phyloP scores from a whole-genome alignment of 1,140 invertebrate genomes.

The Drosophila jambulina region DNA sequence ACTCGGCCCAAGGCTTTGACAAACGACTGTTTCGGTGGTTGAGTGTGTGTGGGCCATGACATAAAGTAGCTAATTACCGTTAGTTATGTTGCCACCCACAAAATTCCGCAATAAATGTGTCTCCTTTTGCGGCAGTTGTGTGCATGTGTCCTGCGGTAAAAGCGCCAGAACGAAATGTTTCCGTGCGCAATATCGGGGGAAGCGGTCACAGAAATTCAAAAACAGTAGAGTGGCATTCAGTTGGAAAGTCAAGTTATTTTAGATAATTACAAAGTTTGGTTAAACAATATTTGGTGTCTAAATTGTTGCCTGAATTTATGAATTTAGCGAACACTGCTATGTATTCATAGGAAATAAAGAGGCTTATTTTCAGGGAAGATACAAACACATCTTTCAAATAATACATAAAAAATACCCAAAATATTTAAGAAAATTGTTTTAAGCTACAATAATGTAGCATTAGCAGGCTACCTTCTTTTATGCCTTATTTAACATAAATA shows the following conservation, averaged over 20 bases:
- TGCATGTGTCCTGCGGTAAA: conserved; percentile 49
- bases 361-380: not conserved
- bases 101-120: conserved; percentile 71
- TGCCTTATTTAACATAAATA: no score
- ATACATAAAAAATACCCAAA: no score
- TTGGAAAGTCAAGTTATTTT: not conserved
- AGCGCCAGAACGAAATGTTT: conserved; percentile 46
- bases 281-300: not conserved
- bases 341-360: not conserved
- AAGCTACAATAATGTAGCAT: no score
- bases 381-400: not conserved
- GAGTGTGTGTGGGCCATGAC: conserved; percentile 44
- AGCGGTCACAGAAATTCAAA: not conserved
- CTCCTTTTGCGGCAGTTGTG: conserved; percentile 15
- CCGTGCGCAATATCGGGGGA: not conserved
- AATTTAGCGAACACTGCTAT: not conserved
- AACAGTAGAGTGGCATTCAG: not conserved
- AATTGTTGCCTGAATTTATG: not conserved
- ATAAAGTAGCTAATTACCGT: conserved; percentile 81
- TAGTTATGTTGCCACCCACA: conserved; percentile 78
- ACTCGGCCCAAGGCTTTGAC: conserved; percentile 31
- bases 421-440: no score
- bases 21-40: conserved; percentile 27
- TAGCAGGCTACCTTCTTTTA: no score
- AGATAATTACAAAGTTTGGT: not conserved